phyloP scores from a whole-genome alignment of 2,113 vertebrate genomes.

The Ptychochromis oligacanthus region DNA sequence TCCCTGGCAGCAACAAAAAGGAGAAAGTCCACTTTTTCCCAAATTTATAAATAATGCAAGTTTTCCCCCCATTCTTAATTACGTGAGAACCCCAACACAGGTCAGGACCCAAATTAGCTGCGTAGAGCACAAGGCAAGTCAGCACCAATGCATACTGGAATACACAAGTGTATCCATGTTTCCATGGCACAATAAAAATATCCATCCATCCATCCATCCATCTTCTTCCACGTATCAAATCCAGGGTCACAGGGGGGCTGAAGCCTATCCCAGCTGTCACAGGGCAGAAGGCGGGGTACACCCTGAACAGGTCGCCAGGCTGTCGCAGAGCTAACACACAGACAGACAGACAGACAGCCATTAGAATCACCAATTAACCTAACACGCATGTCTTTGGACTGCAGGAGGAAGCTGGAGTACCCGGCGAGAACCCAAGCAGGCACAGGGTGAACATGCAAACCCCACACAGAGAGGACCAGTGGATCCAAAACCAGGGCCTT shows the following conservation, averaged over 20 bases:
- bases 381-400: neutral
- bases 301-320: neutral
- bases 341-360: too few species aligned
- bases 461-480: neutral
- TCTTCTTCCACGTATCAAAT: neutral
- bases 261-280: neutral
- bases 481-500: neutral
- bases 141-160: neutral
- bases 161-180: rapidly evolving
- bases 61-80: neutral
- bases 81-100: neutral
- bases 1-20: neutral
- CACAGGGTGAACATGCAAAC: neutral
- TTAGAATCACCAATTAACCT: too few species aligned
- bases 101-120: neutral
- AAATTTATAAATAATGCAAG: neutral
- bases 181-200: neutral
- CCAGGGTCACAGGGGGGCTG: too few species aligned
- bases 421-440: too few species aligned
- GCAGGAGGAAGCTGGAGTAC: too few species aligned
- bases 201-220: neutral
- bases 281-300: neutral
- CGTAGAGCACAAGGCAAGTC: neutral
- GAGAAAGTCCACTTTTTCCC: neutral
- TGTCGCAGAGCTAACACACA: too few species aligned